A percentile compares a stretch with the other conserved stretches of the same genome.
Evolutionary conservation across 2,888 invertebrate species (phyloP).

Genomic region (Drosophila borealis): DNA sequence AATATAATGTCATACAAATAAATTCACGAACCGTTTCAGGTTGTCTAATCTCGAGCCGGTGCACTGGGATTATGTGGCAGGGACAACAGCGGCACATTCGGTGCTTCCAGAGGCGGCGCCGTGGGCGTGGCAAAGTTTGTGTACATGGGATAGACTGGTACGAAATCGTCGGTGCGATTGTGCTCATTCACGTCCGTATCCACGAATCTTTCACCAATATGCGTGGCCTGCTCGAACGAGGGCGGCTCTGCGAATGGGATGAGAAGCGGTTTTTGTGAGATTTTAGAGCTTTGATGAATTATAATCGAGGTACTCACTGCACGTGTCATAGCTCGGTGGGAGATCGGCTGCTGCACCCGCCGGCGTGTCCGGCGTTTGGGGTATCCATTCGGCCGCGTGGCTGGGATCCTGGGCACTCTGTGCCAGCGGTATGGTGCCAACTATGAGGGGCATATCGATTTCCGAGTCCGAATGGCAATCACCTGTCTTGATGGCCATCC

Average conservation of each 20-base stretch:
- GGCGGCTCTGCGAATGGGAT: slow-evolving; percentile 62
- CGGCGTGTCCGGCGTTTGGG: slow-evolving; percentile 63
- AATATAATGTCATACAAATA: not conserved
- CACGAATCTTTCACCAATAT: slow-evolving; percentile 59
- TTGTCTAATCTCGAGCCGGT: slow-evolving; percentile 12
- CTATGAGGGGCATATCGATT: slow-evolving; percentile 56
- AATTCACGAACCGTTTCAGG: not conserved
- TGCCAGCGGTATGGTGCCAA: slow-evolving; percentile 76
- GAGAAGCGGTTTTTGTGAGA: too few relatives aligned
- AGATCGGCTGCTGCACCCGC: slow-evolving; percentile 52
- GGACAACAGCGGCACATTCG: slow-evolving; percentile 19
- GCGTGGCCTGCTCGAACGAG: slow-evolving; percentile 70
- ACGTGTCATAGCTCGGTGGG: slow-evolving; percentile 71
- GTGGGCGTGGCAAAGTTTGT: slow-evolving; percentile 66
- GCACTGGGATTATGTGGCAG: slow-evolving; percentile 41
- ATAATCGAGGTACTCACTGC: slow-evolving; percentile 50
- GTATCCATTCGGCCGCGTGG: slow-evolving; percentile 56
- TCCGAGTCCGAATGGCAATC: slow-evolving; percentile 48
- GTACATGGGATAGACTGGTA: slow-evolving; percentile 79
- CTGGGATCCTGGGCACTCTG: slow-evolving; percentile 60
- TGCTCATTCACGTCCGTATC: slow-evolving; percentile 69
- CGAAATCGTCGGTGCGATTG: slow-evolving; percentile 64
- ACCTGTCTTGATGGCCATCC: slow-evolving; percentile 47
- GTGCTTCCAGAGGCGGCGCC: slow-evolving; percentile 36
- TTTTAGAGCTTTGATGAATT: too few relatives aligned